Percentiles rank a stretch among this genome's conserved stretches.
phyloP scores from a whole-genome alignment of 1,140 invertebrate species.

The Telenomus remus region DNA sequence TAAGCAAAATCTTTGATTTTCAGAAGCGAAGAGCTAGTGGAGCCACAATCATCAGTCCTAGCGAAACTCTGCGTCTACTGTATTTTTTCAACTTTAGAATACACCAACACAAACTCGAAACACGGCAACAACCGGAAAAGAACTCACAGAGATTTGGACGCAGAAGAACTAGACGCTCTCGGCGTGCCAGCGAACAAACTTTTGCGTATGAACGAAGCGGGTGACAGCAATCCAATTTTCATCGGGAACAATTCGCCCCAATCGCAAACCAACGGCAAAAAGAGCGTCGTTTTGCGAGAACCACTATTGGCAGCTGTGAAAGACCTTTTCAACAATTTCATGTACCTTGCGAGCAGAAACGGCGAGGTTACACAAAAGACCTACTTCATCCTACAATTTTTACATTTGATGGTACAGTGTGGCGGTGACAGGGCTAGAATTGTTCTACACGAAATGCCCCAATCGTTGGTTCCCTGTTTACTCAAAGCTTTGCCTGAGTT shows the following conservation, averaged over 20 bases:
- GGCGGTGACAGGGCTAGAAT: constrained; percentile 83
- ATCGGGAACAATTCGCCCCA: constrained; percentile 75
- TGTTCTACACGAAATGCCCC: constrained; percentile 88
- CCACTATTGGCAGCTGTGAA: constrained; percentile 79
- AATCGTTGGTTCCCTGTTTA: constrained; percentile 84
- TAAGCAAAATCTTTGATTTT: constrained; percentile 37
- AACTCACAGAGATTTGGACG: constrained; percentile 77
- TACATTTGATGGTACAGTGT: constrained; percentile 87
- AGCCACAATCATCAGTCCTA: constrained; percentile 84
- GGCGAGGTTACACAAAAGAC: constrained; percentile 88
- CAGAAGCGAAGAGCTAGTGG: constrained; percentile 80
- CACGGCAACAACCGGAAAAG: constrained; percentile 77
- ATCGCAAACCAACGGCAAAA: constrained; percentile 73
- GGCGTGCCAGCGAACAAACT: constrained; percentile 79
- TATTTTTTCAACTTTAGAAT: constrained; percentile 85
- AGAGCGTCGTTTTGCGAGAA: constrained; percentile 77
- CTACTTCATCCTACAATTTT: constrained; percentile 89
- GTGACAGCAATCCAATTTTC: constrained; percentile 77
- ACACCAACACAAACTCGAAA: constrained; percentile 75
- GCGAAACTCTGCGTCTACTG: constrained; percentile 86
- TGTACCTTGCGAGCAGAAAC: constrained; percentile 83
- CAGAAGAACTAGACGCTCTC: constrained; percentile 78
- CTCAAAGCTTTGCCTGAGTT: constrained; percentile 85
- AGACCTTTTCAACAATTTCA: constrained; percentile 83
- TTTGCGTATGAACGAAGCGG: constrained; percentile 79